phyloP scores from a whole-genome alignment of 2,113 vertebrate species.

The Sardina pilchardus region DNA sequence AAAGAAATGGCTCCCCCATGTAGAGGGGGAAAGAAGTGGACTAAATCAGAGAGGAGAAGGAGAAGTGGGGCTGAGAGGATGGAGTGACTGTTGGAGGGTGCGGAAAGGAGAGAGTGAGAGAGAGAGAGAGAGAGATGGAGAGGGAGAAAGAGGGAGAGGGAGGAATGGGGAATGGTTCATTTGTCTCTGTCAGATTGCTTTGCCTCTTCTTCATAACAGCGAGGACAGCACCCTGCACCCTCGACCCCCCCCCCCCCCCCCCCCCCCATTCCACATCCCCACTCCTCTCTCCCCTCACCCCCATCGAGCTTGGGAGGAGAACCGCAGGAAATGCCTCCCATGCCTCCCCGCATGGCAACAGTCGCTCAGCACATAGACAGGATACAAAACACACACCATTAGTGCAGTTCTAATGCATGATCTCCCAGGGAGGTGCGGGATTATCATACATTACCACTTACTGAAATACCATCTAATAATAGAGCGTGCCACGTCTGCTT shows the following conservation, averaged over 20 bases:
- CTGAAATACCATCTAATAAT: conserved; percentile 3
- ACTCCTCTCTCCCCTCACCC: neutral
- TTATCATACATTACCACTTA: conserved; percentile 10
- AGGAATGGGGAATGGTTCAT: conserved; percentile 64
- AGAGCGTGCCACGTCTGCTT: neutral
- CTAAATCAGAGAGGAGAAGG: conserved; percentile 24
- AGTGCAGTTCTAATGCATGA: neutral
- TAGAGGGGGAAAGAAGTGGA: conserved; percentile 23
- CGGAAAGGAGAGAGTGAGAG: conserved; percentile 47
- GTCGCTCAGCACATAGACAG: neutral
- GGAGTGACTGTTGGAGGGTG: conserved; percentile 37
- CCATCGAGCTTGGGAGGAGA: neutral
- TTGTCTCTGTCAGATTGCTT: conserved; percentile 77
- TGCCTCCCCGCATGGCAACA: neutral
- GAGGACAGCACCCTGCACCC: conserved; percentile 62
- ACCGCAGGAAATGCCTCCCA: conserved; percentile 14
- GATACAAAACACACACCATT: neutral
- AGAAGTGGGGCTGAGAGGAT: conserved; percentile 46
- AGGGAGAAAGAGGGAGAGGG: conserved; percentile 12
- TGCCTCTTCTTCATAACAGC: conserved; percentile 72
- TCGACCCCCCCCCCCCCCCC: conserved; percentile 55
- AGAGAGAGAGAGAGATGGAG: conserved; percentile 27
- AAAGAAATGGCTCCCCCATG: conserved; percentile 20
- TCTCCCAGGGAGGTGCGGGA: neutral
- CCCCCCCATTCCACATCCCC: conserved; percentile 53